These are phyloP conservation scores for Falco columbarius DNA, from an alignment of 2,797 vertebrate species.

Conservation along the genomic window DNA sequence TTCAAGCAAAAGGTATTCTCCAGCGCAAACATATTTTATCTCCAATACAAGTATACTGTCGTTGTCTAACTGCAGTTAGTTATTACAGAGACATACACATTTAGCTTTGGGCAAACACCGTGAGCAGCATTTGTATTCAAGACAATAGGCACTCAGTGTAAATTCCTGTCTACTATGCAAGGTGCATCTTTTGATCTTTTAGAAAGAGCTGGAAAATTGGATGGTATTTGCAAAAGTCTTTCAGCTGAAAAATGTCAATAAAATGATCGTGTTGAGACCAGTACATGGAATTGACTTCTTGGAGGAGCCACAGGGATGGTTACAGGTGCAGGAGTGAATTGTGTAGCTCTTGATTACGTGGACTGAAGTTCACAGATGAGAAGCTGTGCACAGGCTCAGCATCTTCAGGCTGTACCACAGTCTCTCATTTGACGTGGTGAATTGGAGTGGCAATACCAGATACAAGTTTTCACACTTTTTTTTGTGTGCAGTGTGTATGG, in stretches of 20 bases:
- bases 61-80: slow-evolving; percentile 57
- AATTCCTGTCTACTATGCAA: slow-evolving; percentile 78
- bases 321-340: slow-evolving; percentile 65
- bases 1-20: slow-evolving; percentile 68
- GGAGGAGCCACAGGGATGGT: slow-evolving; percentile 52
- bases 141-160: slow-evolving; percentile 73
- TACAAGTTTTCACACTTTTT: background rate
- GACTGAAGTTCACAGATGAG: slow-evolving; percentile 26
- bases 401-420: background rate
- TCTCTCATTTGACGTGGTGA: background rate
- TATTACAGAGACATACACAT: slow-evolving; percentile 63
- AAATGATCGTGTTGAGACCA: slow-evolving; percentile 77
- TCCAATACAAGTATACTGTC: slow-evolving; percentile 40
- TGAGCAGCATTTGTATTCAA: slow-evolving; percentile 74
- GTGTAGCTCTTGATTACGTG: slow-evolving; percentile 70
- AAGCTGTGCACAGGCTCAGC: slow-evolving; percentile 11
- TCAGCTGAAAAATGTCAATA: slow-evolving; percentile 80
- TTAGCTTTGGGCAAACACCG: slow-evolving; percentile 64
- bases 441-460: background rate
- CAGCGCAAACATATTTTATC: slow-evolving; percentile 61
- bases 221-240: slow-evolving; percentile 78
- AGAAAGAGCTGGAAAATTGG: slow-evolving; percentile 80
- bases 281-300: slow-evolving; percentile 73
- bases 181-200: slow-evolving; percentile 80
- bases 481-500: background rate